Evolutionary conservation across 1,140 invertebrate genomes (phyloP).

Genomic region (Eumeta japonica): DNA sequence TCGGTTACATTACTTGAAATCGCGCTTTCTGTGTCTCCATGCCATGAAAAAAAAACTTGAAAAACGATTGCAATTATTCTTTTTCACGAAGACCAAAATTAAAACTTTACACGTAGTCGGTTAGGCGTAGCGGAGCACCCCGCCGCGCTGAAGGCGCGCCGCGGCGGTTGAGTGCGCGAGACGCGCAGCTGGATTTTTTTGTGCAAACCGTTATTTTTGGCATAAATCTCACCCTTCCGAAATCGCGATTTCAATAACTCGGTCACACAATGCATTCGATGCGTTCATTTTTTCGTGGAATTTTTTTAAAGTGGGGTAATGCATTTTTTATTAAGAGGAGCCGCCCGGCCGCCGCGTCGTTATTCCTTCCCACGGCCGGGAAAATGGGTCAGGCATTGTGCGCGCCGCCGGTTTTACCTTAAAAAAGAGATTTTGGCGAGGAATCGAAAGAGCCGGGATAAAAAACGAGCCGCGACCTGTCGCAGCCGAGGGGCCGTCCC

Average conservation of each 20-base stretch:
- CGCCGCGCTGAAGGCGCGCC: too few relatives aligned
- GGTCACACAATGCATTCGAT: slow-evolving; percentile 36
- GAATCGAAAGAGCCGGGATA: too few relatives aligned
- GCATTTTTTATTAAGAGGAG: slow-evolving; percentile 49
- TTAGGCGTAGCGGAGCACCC: too few relatives aligned
- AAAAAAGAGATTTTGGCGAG: slow-evolving; percentile 48
- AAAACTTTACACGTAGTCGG: too few relatives aligned
- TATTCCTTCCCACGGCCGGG: slow-evolving; percentile 54
- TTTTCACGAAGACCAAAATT: too few relatives aligned
- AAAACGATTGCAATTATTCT: too few relatives aligned
- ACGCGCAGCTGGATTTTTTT: slow-evolving; percentile 53
- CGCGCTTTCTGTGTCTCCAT: too few relatives aligned
- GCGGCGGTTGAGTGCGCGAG: too few relatives aligned
- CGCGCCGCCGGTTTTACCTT: slow-evolving; percentile 42
- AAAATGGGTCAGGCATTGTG: slow-evolving; percentile 51
- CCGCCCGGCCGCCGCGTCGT: slow-evolving; percentile 39
- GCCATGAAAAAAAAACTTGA: too few relatives aligned
- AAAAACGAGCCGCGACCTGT: too few relatives aligned
- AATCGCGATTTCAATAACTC: slow-evolving; percentile 50
- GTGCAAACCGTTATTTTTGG: slow-evolving; percentile 51
- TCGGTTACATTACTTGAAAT: too few relatives aligned
- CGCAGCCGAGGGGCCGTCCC: too few relatives aligned
- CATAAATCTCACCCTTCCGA: slow-evolving; percentile 54
- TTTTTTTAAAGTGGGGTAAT: slow-evolving; percentile 55
- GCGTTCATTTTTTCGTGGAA: slow-evolving; percentile 37